Base-by-base conservation (phyloP, 2,888 invertebrate species). In the Polyploca ridens region DNA sequence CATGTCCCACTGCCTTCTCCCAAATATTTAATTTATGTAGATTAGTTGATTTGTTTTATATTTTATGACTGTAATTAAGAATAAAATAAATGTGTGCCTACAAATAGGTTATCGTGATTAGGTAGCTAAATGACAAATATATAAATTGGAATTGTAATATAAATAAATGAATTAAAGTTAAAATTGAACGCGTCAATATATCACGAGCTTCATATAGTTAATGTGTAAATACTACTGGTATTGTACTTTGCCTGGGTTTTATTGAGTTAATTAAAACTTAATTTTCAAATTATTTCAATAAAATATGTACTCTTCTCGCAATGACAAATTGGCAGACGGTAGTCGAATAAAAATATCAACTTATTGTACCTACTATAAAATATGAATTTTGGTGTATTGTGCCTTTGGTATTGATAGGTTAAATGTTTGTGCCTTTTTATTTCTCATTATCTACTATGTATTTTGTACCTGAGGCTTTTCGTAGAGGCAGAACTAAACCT, bases 371-470 rank as follows among this genome's bases (percentile, higher is more conserved):
- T 35, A 35, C 57, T 62, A 33, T 66, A 62, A 67, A 73, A 79
- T 80, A 81, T 81, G 76, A 77, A 85, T 86, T 86, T 90, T 84
- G 79, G 85, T 89, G 86, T 90, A 90, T 86, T 87, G 93, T 93
- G 93, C 93, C 93, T 93, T 93, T 88, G 72, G 84, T 87, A 87
- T 86, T 64, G 76, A 84, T 90, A 90, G 87, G 83, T 89, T 89
- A 85, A 90, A 88, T 88, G 84, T 91, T 78, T 84, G 92, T 93
- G 92, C 93, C 92, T 93, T 93, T 93, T 90, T 81, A 84, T 91
- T 91, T 89, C 84, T 84, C 54, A 54, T 61, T 73, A 79, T 87
- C 80, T 74, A 77, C 80, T 85, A 70, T 85, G 77, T 88, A 86
- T 88, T 86, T 89, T 88, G 89, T 91, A 92, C 90, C 90, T 89